Evolutionary conservation across 2,113 vertebrate species (phyloP).

Genomic region (Boulengerochromis microlepis): DNA sequence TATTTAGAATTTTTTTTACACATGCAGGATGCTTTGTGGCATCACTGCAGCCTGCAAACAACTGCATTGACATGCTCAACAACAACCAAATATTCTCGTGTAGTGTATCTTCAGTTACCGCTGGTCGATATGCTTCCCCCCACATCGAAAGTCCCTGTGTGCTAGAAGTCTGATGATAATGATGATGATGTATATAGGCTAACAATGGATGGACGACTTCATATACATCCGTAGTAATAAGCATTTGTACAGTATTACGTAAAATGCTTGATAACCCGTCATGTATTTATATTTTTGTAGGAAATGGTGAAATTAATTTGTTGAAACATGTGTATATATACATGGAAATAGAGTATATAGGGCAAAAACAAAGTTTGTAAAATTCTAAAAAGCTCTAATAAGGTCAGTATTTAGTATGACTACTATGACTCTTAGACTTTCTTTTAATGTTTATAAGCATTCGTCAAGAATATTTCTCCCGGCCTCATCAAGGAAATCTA

Average conservation of each 20-base stretch:
- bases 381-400: background rate
- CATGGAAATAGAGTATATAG: background rate
- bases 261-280: background rate
- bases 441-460: background rate
- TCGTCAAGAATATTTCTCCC: background rate
- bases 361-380: background rate
- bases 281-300: background rate
- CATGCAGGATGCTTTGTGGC: background rate
- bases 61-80: background rate
- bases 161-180: background rate
- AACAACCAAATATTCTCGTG: background rate
- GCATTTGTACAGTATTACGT: background rate
- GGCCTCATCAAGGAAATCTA: background rate
- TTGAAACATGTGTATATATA: background rate
- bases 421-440: background rate
- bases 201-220: background rate
- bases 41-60: background rate
- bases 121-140: background rate
- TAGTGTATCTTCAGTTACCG: background rate
- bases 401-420: background rate
- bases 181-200: background rate
- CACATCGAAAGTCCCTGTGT: background rate
- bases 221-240: background rate
- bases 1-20: background rate
- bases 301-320: background rate